Evolutionary conservation across 2,888 invertebrate species (phyloP), one percentile per base, ranked within the genome.

Genomic region (Tipula lateralis): DNA sequence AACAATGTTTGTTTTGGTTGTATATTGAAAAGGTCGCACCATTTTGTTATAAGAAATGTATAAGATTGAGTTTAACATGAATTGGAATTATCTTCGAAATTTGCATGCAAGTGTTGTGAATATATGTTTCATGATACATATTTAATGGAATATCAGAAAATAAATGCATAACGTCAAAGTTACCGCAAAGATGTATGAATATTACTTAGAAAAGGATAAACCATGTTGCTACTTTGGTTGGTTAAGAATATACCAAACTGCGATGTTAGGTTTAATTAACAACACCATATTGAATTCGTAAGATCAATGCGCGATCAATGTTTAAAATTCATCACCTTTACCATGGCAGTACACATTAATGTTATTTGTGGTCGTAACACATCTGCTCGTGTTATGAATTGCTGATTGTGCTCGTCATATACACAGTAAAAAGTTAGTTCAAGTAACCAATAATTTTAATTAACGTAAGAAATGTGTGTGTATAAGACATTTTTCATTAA

Each of bases 311-410:
- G 24, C 9, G 66, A 24, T 66, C 66, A 66, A 24, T 66, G 19
- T 66, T 66, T 66, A 66, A 66, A 66, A 66, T 66, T 66, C 66
- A 66, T 66, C 66, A 12, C 66, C 66, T 66, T 66, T 66, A 24
- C 24, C 16, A 44, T 6, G 16, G 44, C 1, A 7, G 19, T 66
- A 24, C 66, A 24, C 24, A 50, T 6, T 16, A 50, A 50, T 50
- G 44, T 50, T 50, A 16, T 16, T 50, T 1, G 36, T 50, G 6
- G 16, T 39, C 13, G 44, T 16, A 50, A 50, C 16, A 50, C 6
- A n/a, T 2, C 44, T 16, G 24, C 1, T 9, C 66, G 24, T 66
- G 66, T 24, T 66, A 24, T 24, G 66, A 66, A 66, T 66, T 66
- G 24, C 12, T 66, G 24, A 66, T 66, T 66, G 7, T 24, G 24